Conservation (phyloP, 2,113 vertebrate genomes). For the Chauna torquata region DNA sequence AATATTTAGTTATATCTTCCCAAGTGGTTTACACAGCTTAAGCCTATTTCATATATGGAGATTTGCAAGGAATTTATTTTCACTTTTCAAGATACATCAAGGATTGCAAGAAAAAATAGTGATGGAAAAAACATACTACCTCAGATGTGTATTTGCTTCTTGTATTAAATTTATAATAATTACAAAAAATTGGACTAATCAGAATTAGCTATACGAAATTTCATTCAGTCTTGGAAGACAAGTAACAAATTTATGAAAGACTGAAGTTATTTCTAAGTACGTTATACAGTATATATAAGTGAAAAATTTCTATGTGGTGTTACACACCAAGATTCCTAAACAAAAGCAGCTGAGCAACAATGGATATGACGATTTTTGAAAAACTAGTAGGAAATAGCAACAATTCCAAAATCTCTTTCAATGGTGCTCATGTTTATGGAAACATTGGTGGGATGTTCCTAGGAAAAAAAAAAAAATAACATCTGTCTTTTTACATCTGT, state of each 20-base stretch:
- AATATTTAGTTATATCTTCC: background rate
- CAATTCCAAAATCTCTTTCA: background rate
- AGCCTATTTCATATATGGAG: background rate
- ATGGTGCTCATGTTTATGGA: background rate
- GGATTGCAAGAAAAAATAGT: background rate
- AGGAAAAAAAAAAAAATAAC: background rate
- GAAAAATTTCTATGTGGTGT: background rate
- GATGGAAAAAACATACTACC: background rate
- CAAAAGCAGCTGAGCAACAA: background rate
- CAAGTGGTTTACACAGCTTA: background rate
- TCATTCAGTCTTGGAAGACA: background rate
- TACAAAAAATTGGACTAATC: background rate
- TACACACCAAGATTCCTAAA: background rate
- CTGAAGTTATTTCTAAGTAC: background rate
- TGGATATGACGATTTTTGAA: background rate
- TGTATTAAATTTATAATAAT: background rate
- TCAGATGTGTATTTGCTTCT: background rate
- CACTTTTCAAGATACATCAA: background rate
- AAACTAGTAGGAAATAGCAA: background rate
- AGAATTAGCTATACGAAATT: background rate
- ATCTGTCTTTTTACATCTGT: background rate
- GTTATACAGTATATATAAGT: background rate
- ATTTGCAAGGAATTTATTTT: background rate
- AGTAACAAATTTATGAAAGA: background rate
- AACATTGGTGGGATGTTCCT: background rate